Percentiles rank a stretch among this genome's conserved stretches.
phyloP scores from a whole-genome alignment of 2,113 vertebrate species.

The Mola mola region DNA sequence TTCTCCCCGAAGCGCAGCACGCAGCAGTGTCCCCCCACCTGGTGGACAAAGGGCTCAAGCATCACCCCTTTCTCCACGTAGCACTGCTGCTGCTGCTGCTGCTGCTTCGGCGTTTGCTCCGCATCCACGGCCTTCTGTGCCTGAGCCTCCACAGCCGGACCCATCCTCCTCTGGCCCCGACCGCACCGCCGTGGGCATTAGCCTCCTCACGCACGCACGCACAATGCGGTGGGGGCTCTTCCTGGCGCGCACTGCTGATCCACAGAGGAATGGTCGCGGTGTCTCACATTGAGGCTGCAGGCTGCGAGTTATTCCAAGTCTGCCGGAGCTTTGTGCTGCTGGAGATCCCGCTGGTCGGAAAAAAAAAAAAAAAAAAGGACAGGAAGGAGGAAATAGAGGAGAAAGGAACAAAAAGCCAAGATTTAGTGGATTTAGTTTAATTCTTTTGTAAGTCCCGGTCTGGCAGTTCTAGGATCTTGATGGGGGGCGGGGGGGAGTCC shows the following conservation, averaged over 20 bases:
- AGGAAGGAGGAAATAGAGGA: slow-evolving; percentile 44
- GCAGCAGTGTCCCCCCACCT: slow-evolving; percentile 95
- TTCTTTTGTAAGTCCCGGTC: slow-evolving; percentile 22
- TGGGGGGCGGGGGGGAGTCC: slow-evolving; percentile 6
- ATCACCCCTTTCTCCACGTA: slow-evolving; percentile 88
- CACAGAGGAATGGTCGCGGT: slow-evolving; percentile 19
- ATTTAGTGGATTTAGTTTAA: neutral
- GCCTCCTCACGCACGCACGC: slow-evolving; percentile 71
- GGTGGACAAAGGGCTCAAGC: slow-evolving; percentile 96
- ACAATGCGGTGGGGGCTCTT: slow-evolving; percentile 33
- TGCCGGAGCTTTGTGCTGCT: slow-evolving; percentile 25
- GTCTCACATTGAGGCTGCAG: slow-evolving; percentile 1
- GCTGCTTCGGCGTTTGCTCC: slow-evolving; percentile 82
- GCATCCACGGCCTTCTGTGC: slow-evolving; percentile 86
- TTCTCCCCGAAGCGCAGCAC: slow-evolving; percentile 96
- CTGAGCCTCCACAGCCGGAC: slow-evolving; percentile 92
- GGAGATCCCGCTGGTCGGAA: slow-evolving; percentile 29
- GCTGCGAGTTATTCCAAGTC: slow-evolving; percentile 1
- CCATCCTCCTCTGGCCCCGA: slow-evolving; percentile 88
- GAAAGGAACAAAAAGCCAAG: slow-evolving; percentile 18
- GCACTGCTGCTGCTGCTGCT: slow-evolving; percentile 63
- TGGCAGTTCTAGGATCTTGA: neutral
- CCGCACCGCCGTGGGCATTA: slow-evolving; percentile 83
- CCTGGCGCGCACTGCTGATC: slow-evolving; percentile 32
- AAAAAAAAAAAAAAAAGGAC: slow-evolving; percentile 54